Base-by-base conservation (phyloP, 2,888 invertebrate genomes). In the Boloria selene region DNA sequence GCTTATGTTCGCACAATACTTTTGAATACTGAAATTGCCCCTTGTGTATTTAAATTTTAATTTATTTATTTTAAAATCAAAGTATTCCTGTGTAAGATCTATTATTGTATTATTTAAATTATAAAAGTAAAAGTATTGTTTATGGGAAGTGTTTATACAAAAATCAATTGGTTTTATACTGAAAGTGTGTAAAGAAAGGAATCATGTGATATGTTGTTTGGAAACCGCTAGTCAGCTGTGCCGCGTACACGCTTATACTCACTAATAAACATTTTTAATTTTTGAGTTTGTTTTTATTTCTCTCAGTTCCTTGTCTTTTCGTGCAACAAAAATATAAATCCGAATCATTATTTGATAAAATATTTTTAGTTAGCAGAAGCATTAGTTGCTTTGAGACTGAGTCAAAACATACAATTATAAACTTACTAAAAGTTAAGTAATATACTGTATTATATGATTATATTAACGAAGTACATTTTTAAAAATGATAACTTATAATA, bases 211-310 rank as follows among this genome's bases (percentile, higher is more conserved):
- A 88, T 83, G 76, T 84, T 45, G 52, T 52, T 84, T 82, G 84
- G 83, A 85, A 84, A 83, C 82, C 84, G 90, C 91, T 91, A 91
- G 91, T 91, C 91, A 91, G 87, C 86, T 82, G 90, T 86, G 90
- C 90, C 88, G 90, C 90, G 79, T 83, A 85, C 90, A 88, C 90
- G 91, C 91, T 90, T 91, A 86, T 87, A 91, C 89, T 90, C 90
- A 90, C 86, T 84, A 90, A 88, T 89, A 83, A 90, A 82, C 77
- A 82, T 79, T 82, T 83, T 80, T 81, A 82, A 86, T 83, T 82
- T 84, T 74, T 68, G 65, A 55, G 59, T 51, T 65, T 72, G 68
- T 77, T 79, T 77, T 75, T 74, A 72, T 76, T 78, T 67, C 61
- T 67, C n/a, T n/a, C n/a, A n/a, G n/a, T n/a, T 38, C 61, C 66